Conservation (phyloP, 2,113 vertebrate genomes). For the Macrotus californicus region DNA sequence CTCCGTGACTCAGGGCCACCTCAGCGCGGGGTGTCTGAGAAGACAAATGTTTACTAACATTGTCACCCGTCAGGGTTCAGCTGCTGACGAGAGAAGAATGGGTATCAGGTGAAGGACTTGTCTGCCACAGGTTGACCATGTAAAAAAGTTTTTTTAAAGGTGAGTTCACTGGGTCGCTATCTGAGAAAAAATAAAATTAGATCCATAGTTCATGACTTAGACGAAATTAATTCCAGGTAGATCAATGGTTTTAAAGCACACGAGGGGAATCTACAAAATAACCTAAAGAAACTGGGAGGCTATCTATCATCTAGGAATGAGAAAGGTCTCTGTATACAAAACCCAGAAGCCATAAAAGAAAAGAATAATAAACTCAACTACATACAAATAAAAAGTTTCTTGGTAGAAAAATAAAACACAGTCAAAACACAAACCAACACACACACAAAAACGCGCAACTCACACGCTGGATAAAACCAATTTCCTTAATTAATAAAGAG, state of each 20-base stretch:
- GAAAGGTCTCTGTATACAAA: slow-evolving; percentile 23
- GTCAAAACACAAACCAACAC: not conserved
- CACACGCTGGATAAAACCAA: not conserved
- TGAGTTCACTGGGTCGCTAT: not conserved
- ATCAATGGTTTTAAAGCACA: not conserved
- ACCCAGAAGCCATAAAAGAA: not conserved
- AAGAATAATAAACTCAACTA: not conserved
- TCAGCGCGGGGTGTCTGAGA: not conserved
- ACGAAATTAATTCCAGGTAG: not conserved
- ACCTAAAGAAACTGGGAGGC: not conserved
- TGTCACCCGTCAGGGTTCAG: not conserved
- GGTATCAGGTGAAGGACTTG: not conserved
- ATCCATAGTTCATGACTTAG: not conserved
- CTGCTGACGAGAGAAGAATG: not conserved
- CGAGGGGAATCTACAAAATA: not conserved
- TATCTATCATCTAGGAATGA: not conserved
- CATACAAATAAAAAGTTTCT: not conserved
- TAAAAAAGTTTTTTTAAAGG: not conserved
- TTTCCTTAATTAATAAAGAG: not conserved
- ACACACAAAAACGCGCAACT: not conserved
- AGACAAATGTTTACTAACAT: not conserved
- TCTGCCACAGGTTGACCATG: not conserved
- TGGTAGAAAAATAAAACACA: not conserved
- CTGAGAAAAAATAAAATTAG: not conserved
- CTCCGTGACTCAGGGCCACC: fast-evolving